Percentiles rank a stretch among this genome's conserved stretches.
Evolutionary conservation across 2,113 vertebrate genomes (phyloP).

Genomic region (Mystacornis crossleyi): DNA sequence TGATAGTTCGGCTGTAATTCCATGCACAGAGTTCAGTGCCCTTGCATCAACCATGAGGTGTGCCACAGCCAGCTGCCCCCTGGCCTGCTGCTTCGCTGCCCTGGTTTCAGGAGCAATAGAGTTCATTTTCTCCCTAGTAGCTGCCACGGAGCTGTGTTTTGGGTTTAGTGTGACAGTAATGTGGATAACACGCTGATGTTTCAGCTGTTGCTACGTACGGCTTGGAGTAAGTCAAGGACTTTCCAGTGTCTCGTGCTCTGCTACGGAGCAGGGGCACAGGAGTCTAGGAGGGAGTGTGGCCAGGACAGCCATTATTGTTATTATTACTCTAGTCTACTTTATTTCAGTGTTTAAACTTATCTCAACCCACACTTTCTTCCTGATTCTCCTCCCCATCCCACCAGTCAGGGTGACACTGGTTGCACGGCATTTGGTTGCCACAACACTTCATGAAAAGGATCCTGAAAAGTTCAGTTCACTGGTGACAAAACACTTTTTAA

Average conservation of each 20-base stretch:
- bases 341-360: background rate
- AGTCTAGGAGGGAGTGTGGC: background rate
- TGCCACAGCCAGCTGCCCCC: background rate
- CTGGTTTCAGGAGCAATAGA: background rate
- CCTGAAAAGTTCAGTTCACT: background rate
- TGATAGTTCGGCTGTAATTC: background rate
- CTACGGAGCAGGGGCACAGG: background rate
- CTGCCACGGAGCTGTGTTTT: background rate
- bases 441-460: background rate
- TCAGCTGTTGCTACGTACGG: background rate
- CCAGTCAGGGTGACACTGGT: background rate
- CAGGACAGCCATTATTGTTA: background rate
- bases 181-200: background rate
- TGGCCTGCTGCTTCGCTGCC: background rate
- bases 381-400: background rate
- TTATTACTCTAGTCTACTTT: background rate
- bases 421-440: background rate
- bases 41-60: background rate
- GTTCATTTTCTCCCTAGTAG: background rate
- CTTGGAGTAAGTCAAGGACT: background rate
- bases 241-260: background rate
- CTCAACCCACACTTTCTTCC: background rate
- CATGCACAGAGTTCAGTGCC: rapidly evolving
- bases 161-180: background rate
- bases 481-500: background rate